Evolutionary conservation across 2,888 invertebrate species (phyloP), one percentile per base, ranked within the genome.

Genomic region (Drosophila yooni): DNA sequence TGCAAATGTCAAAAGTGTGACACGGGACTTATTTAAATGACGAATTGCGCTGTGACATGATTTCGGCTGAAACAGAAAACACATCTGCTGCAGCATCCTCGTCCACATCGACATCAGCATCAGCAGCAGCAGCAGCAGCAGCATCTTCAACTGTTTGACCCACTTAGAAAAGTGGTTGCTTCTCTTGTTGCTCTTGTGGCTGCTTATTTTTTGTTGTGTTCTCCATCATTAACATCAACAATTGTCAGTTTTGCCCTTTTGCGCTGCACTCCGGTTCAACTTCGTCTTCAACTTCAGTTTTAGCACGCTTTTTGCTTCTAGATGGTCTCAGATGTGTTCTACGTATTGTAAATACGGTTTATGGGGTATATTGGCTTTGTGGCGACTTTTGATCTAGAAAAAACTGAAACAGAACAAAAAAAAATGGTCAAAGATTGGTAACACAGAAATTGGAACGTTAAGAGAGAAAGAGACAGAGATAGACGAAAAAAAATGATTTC

Each of bases 1-100:
- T 79, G 79, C 75, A 81, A 83, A 80, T 81, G 84, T 74, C 88
- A 80, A 78, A 88, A 81, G 76, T 83, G 79, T 81, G 88, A 78
- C 88, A 83, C 52, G 52, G 25, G 21, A 13, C 33, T 25, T 25
- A 10, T 73, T 81, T 71, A 62, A 66, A 52, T 73, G 74, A 75
- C 67, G 76, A 78, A 82, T 70, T 72, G 77, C 63, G 66, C 59
- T 46, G 72, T 66, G 78, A 63, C 81, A 76, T 80, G 81, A 79
- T 60, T 71, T 33, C 18, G 29, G 58, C 15, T 29, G 10, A 54
- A 50, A 48, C 60, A 56, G 48, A 56, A 5, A 38, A n/a, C 54
- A n/a, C 50, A 59, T 31, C 59, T 34, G 29, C 46, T n/a, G 18
- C 43, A 38, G 18, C 40, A 67, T n/a, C 40, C 25, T 8, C 25